Evolutionary conservation across 23 tunicate species (phyloP).

Genomic region (Corella eumyota): DNA sequence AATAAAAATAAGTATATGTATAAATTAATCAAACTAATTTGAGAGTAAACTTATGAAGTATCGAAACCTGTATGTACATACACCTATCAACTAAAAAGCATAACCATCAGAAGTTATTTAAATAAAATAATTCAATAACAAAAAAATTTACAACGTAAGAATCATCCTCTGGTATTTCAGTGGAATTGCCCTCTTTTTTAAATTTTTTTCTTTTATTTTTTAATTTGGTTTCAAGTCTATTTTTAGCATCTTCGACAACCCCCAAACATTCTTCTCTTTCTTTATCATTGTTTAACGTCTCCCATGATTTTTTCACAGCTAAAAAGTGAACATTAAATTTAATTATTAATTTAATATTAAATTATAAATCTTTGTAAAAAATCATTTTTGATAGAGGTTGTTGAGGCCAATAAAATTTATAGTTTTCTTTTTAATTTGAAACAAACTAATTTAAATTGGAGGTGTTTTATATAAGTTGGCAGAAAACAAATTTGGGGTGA

Average conservation of each 20-base stretch:
- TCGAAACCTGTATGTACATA: not conserved
- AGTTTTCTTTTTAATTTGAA: too few relatives aligned
- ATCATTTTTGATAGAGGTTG: not conserved
- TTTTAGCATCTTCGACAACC: slow-evolving; percentile 96
- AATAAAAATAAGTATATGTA: too few relatives aligned
- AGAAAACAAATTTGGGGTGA: too few relatives aligned
- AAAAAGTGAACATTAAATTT: slow-evolving; percentile 16
- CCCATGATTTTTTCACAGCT: slow-evolving; percentile 99
- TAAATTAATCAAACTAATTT: not conserved
- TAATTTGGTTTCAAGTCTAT: slow-evolving; percentile 57
- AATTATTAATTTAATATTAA: slow-evolving; percentile 2
- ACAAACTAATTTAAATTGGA: too few relatives aligned
- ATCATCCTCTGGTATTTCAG: slow-evolving; percentile 80
- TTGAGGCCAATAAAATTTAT: not conserved
- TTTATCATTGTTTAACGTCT: slow-evolving; percentile 60
- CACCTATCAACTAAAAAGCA: not conserved
- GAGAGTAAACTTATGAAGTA: not conserved
- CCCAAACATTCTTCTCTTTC: slow-evolving; percentile 68
- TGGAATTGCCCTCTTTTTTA: slow-evolving; percentile 57
- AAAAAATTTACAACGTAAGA: slow-evolving; percentile 8
- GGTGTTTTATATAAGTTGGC: too few relatives aligned
- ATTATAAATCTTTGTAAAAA: not conserved
- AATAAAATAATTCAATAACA: slow-evolving; percentile 3
- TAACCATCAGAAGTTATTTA: not conserved
- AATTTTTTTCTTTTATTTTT: slow-evolving; percentile 57